Base-by-base conservation (phyloP, 2,113 vertebrate species). In the Paratilapia polleni region DNA sequence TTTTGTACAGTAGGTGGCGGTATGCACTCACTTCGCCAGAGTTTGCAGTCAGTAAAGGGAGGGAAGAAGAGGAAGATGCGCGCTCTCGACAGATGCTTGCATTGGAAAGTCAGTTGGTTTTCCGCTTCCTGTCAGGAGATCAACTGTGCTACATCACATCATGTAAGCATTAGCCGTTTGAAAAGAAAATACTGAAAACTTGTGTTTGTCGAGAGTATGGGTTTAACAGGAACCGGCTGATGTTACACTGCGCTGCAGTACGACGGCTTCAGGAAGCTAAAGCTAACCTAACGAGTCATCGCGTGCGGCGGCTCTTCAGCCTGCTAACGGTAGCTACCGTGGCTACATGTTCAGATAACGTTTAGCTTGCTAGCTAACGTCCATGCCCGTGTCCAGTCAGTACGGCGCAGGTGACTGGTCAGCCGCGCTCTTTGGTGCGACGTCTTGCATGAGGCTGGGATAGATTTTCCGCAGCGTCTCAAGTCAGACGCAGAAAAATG, bases 121-220 rank as follows among this genome's bases (percentile, higher is more conserved):
- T 85, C 84, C 81, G 90, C 11, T 93, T 92, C 81, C 88, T 77
- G 76, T 82, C 59, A n/a, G 52, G 47, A 84, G 20, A 61, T 14
- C 63, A 24, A 58, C 82, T 22, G 26, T 28, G 2, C 88, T 22
- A 4, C 86, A 83, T 64, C 91, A 1, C 14, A 59, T 79, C 85
- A 91, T 54, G 91, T 93, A 90, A 91, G 91, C 63, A 60, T 62
- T 54, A 26, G 36, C 52, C 70, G 12, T 56, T 36, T 22, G 6
- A 36, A 3, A 34, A 2, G 6, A 64, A 61, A 6, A n/a, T 0
- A 6, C 3, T n/a, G 4, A 17, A 56, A 43, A 8, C 13, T 5
- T 58, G 10, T 70, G 1, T 47, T 20, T 47, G 19, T 1, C 9
- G 19, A 20, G 2, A 0, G 1, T 13, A n/a, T 58, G 7, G 3